Percentiles rank a stretch among this genome's conserved stretches.
These are phyloP conservation scores for Monodelphis domestica DNA, from an alignment of 2,797 vertebrate species.

Conservation along the genomic window DNA sequence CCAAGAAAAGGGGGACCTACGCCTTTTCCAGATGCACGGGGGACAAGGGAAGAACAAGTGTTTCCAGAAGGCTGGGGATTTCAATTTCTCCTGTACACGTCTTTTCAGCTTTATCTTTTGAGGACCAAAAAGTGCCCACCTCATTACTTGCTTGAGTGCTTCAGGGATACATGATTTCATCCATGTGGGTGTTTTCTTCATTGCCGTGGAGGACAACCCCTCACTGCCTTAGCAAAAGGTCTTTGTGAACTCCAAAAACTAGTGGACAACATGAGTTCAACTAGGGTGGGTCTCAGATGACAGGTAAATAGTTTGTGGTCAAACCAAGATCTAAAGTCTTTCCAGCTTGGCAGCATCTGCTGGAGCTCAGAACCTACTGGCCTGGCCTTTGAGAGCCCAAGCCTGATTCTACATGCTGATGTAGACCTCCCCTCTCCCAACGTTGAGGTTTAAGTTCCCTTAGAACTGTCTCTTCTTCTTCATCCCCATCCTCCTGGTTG, in stretches of 20 bases:
- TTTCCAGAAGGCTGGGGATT: background rate
- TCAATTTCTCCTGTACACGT: slow-evolving; percentile 13
- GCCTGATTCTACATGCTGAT: background rate
- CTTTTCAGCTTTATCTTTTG: slow-evolving; percentile 32
- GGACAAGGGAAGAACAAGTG: slow-evolving; percentile 23
- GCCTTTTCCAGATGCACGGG: slow-evolving; percentile 21
- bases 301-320: background rate
- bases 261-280: background rate
- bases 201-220: background rate
- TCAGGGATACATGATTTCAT: background rate
- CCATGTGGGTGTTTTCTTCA: background rate
- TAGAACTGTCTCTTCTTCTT: slow-evolving; percentile 6
- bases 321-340: background rate
- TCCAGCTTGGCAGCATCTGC: background rate
- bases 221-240: background rate
- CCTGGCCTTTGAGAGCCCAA: background rate
- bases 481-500: background rate
- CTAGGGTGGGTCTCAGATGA: background rate
- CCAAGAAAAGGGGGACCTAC: slow-evolving; percentile 6
- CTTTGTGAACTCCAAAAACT: background rate
- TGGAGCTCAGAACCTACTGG: background rate
- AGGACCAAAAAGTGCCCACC: slow-evolving; percentile 30
- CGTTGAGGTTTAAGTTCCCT: slow-evolving; percentile 19
- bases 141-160: background rate
- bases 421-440: background rate